Evolutionary conservation across 2,113 vertebrate genomes (phyloP).

Genomic region (Cygnus atratus): DNA sequence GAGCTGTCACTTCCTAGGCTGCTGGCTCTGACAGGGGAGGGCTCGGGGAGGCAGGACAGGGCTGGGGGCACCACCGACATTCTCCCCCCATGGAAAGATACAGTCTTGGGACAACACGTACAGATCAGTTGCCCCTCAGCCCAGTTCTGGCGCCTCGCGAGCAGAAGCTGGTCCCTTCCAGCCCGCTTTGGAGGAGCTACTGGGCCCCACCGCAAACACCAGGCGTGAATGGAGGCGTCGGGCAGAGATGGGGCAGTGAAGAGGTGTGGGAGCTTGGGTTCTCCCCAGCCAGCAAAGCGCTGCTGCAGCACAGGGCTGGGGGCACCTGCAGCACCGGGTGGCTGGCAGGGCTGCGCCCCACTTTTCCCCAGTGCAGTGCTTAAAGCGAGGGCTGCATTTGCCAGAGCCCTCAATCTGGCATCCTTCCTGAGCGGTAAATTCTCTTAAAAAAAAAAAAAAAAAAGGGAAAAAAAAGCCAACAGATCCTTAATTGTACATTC

Average conservation of each 20-base stretch:
- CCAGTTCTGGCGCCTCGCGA: neutral
- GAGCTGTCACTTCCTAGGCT: neutral
- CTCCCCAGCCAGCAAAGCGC: neutral
- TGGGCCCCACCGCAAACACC: neutral
- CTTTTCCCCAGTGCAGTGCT: neutral
- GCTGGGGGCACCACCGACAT: neutral
- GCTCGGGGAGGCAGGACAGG: neutral
- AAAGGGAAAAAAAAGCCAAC: neutral
- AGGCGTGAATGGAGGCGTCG: neutral
- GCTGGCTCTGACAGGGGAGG: neutral
- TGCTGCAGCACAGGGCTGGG: neutral
- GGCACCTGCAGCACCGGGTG: neutral
- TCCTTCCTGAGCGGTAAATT: conserved; percentile 41
- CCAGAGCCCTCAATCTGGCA: conserved; percentile 17
- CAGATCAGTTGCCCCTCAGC: neutral
- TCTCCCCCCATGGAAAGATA: neutral
- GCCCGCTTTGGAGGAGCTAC: neutral
- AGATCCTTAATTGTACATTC: conserved; percentile 44
- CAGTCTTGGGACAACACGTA: neutral
- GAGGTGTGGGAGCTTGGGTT: neutral
- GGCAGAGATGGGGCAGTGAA: neutral
- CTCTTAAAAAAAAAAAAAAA: neutral
- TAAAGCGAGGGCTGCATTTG: conserved; percentile 2
- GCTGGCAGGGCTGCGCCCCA: neutral
- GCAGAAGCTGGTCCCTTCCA: neutral